phyloP scores from a whole-genome alignment of 2,888 invertebrate species.

The Formica aserva region DNA sequence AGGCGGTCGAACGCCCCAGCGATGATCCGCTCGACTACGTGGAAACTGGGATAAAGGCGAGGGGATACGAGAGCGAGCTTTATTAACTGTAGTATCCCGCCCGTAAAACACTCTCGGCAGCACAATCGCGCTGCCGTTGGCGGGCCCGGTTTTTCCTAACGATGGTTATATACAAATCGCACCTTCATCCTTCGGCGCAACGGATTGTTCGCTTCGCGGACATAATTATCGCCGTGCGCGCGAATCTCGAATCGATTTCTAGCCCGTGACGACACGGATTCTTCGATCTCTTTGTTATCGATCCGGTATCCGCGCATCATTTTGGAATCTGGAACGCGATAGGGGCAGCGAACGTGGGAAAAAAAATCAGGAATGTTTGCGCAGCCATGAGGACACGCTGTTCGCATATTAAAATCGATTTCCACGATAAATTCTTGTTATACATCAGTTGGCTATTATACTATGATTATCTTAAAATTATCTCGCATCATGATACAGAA shows the following conservation, averaged over 20 bases:
- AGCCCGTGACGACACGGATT: slow-evolving; percentile 76
- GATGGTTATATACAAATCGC: slow-evolving; percentile 45
- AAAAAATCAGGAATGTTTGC: slow-evolving; percentile 27
- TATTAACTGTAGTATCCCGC: slow-evolving; percentile 74
- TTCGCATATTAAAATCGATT: slow-evolving; percentile 27
- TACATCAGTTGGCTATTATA: too few relatives aligned
- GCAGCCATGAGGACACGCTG: slow-evolving; percentile 1
- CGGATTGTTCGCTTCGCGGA: slow-evolving; percentile 13
- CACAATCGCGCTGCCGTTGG: slow-evolving; percentile 74
- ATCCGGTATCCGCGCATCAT: slow-evolving; percentile 48
- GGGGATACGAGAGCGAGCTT: slow-evolving; percentile 45
- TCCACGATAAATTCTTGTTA: slow-evolving; percentile 8
- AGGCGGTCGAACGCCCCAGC: slow-evolving; percentile 52
- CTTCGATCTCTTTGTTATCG: slow-evolving; percentile 57
- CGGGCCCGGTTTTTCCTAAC: slow-evolving; percentile 65
- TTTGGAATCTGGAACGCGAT: slow-evolving; percentile 27
- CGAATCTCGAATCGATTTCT: slow-evolving; percentile 61
- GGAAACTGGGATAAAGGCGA: slow-evolving; percentile 38
- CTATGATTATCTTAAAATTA: slow-evolving; percentile 21
- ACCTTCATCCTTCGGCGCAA: background rate
- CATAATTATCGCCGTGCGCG: slow-evolving; percentile 24
- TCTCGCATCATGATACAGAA: background rate
- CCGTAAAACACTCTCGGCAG: slow-evolving; percentile 75
- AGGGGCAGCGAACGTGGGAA: background rate
- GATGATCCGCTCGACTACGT: slow-evolving; percentile 65